Evolutionary conservation across 2,797 vertebrate genomes (phyloP), one percentile per base, ranked within the genome.

Genomic region (Danio albolineatus): DNA sequence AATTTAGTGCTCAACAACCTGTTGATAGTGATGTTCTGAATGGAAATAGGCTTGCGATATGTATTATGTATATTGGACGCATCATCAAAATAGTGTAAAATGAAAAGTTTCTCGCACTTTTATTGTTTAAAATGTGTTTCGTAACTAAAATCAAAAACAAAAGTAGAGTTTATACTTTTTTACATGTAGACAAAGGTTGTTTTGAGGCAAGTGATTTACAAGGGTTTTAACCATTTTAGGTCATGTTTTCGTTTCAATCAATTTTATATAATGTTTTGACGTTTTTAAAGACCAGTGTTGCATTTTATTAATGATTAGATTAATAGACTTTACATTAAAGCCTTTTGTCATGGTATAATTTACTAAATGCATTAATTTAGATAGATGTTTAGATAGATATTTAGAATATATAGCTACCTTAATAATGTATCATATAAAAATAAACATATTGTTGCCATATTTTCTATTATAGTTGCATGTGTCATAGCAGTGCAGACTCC

Each of bases 1-100:
- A 36, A 56, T 51, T 28, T 73, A 9, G 7, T 66, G 41, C n/a
- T 57, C 70, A 60, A 12, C 80, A 79, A 85, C 86, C 78, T 87
- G 86, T 86, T 84, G 84, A 81, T 78, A 60, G 1, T 17, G 49
- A 7, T 61, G 19, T 16, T 36, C 43, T 59, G 74, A 49, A 65
- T 48, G 21, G 12, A 38, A 19, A 62, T 3, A 28, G 28, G 28
- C 28, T 28, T 28, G 28, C 28, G 1, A 28, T 28, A 28, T 28
- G n/a, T n/a, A n/a, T n/a, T n/a, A n/a, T n/a, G 12, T 59, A 8
- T 59, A 64, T 64, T 7, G 39, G 5, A 62, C 0, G 41, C n/a
- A 46, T 65, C 46, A 66, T 66, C 6, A 46, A 65, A 28, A 13
- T 19, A 14, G 10, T 39, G 14, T 67, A 49, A 28, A 59, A n/a